Evolutionary conservation across 2,888 invertebrate species (phyloP).

Genomic region (Caenorhabditis virilis): DNA sequence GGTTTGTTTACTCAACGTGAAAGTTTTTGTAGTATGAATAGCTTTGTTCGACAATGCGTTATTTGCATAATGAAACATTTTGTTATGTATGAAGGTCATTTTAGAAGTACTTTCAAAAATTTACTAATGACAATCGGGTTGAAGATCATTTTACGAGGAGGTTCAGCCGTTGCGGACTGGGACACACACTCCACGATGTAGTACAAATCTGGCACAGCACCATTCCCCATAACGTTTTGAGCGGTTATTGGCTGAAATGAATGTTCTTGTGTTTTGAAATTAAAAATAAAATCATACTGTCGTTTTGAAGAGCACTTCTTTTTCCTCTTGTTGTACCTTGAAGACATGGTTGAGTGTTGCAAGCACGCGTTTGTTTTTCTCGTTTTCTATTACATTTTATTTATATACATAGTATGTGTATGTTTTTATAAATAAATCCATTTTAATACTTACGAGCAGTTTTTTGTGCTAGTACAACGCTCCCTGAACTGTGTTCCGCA

Average conservation of each 20-base stretch:
- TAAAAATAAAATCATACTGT: background rate
- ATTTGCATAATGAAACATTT: no score
- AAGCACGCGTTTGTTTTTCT: constrained; percentile 24
- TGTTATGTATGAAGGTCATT: no score
- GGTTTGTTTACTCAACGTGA: no score
- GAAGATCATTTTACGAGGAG: no score
- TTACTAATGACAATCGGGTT: no score
- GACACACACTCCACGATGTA: constrained; percentile 26
- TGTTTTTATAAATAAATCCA: background rate
- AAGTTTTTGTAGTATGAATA: no score
- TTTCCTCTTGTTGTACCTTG: constrained; percentile 41
- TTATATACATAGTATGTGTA: no score
- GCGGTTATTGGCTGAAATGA: constrained; percentile 9
- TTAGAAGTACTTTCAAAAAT: no score
- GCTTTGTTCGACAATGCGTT: no score
- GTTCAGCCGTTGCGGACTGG: constrained; percentile 31
- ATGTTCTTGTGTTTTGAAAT: background rate
- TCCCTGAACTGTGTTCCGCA: constrained; percentile 51
- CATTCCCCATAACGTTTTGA: constrained; percentile 28
- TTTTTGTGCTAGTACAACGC: constrained; percentile 23
- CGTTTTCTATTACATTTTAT: constrained; percentile 21
- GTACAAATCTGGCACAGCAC: constrained; percentile 38
- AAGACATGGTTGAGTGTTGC: constrained; percentile 38
- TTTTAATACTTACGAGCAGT: constrained; percentile 22
- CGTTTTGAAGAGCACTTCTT: constrained; percentile 11